Evolutionary conservation across 2,113 vertebrate genomes (phyloP), one percentile per base, ranked within the genome.

Genomic region (Hystrix cristata): DNA sequence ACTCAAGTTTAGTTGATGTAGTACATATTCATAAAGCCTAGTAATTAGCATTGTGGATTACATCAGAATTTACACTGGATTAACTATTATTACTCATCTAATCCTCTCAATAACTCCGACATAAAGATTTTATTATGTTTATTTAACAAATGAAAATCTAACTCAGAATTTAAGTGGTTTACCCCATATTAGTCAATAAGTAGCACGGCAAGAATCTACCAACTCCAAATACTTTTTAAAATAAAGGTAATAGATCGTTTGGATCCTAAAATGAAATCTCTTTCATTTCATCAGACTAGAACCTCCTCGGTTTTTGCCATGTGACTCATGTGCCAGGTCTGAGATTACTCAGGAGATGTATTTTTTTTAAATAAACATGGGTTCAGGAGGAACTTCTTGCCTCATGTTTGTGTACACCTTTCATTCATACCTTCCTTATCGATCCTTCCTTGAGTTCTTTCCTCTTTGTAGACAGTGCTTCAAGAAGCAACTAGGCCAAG

Each of bases 211-310:
- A 88, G 5, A 14, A 10, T 72, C 19, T 69, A 74, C n/a, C 43
- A 83, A 46, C 12, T 92, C 29, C 62, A 81, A 95, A 25, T 96
- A 95, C 31, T 83, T 94, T 71, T 76, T 88, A 23, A 67, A 88
- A 72, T 72, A 95, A 46, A 31, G 82, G 16, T 60, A 93, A 31
- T 60, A 55, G 12, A 27, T 86, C 83, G 10, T 95, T 91, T 76
- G 25, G 5, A 71, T 71, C 65, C 21, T 84, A 48, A 29, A 62
- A 65, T 87, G 57, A 81, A 86, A 71, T 65, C 0, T n/a, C 71
- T 94, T 81, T 94, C 62, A 94, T 83, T 91, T 34, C 29, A 53
- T 43, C 34, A 92, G 13, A 69, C 5, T 43, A 59, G 8, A n/a
- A 67, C 57, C 65, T 96, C 69, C 62, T 51, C 11, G 62, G 51